phyloP scores from a whole-genome alignment of 2,797 vertebrate genomes.

The Clarias laeviceps region DNA sequence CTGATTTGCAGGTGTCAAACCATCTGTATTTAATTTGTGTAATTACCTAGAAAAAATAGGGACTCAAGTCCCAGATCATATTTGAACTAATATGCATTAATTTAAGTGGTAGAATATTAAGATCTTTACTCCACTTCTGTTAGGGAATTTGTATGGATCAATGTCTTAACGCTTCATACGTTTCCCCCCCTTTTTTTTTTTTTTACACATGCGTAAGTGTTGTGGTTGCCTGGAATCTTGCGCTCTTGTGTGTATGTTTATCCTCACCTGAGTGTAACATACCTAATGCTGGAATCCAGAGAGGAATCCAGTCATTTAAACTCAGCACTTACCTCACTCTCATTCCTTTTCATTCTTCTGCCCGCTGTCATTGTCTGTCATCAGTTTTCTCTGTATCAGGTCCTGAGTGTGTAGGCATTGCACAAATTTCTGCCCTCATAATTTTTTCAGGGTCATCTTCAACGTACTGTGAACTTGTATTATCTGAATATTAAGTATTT shows the following conservation, averaged over 20 bases:
- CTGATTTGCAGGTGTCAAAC: background rate
- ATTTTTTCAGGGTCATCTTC: conserved; percentile 5
- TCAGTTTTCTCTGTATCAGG: conserved; percentile 21
- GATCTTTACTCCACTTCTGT: background rate
- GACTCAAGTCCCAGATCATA: background rate
- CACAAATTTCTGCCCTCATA: conserved; percentile 27
- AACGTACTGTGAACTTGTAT: background rate
- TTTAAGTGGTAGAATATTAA: background rate
- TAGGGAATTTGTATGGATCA: background rate
- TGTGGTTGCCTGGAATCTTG: conserved; percentile 41
- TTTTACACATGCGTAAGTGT: conserved; percentile 26
- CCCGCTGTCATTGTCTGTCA: conserved; percentile 21
- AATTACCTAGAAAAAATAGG: background rate
- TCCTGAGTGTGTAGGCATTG: conserved; percentile 23
- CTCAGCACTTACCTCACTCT: conserved; percentile 39
- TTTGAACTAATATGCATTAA: background rate
- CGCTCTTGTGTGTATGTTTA: conserved; percentile 53
- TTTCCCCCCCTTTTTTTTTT: background rate
- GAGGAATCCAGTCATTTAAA: conserved; percentile 38
- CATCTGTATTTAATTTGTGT: background rate
- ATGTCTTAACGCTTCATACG: background rate
- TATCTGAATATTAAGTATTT: background rate
- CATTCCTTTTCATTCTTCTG: conserved; percentile 33
- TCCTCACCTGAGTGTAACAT: conserved; percentile 55
- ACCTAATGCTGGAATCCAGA: conserved; percentile 45